Base-by-base conservation (phyloP, 2,888 invertebrate genomes). In the Macrophya alboannulata region DNA sequence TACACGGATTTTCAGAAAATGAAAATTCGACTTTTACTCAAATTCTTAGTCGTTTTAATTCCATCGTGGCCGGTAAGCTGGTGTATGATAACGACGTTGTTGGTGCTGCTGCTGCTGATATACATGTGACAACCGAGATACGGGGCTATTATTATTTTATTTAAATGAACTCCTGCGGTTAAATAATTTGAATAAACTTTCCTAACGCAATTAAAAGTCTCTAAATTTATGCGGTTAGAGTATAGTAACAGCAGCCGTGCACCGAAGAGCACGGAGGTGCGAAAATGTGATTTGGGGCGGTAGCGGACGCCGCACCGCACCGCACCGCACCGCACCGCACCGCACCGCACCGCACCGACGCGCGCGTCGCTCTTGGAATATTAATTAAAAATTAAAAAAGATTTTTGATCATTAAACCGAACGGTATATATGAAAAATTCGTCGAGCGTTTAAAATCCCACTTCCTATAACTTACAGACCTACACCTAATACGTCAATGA, bases 141-240 rank as follows among this genome's bases (percentile, higher is more conserved):
- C 25, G 25, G n/a, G 43, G 68, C 40, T 48, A 68, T 65, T 71
- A 83, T 83, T 83, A 83, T 83, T 83, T 83, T 71, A 83, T 83
- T 83, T 43, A 83, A 83, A 83, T 83, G 65, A 83, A 83, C 68
- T 65, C 55, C 85, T 81, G 83, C 86, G 86, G 87, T 90, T 89
- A 90, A 91, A 92, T 92, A 90, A 92, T 92, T 91, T 90, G 90
- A 90, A 90, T 91, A 90, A 91, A 91, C 89, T 37, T 84, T 85
- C 87, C 88, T 87, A 89, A 89, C 89, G 92, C 90, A 91, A 92
- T 92, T 92, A 91, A 91, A 91, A 90, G 89, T 87, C 83, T 87
- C 88, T 89, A 90, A 91, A 81, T 92, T 91, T 90, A 90, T 90
- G 89, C 90, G 86, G 86, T 86, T 51, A 85, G 86, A 84, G 86